Percentiles rank a stretch among this genome's conserved stretches.
Evolutionary conservation across 2,797 vertebrate species (phyloP).

Genomic region (Delichon dasypus): DNA sequence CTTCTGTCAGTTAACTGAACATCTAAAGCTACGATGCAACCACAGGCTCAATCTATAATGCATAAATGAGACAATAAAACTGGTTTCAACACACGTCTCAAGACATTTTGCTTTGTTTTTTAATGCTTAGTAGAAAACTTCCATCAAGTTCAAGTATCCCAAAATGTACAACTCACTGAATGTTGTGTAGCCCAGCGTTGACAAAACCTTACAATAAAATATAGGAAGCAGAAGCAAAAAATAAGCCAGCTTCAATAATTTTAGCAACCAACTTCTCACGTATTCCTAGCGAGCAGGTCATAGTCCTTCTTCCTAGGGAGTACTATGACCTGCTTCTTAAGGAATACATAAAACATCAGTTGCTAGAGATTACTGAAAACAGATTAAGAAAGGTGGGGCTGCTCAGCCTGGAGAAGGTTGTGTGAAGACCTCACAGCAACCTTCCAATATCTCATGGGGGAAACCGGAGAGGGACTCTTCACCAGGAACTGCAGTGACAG

Average conservation of each 20-base stretch:
- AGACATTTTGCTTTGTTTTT: neutral
- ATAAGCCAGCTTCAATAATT: neutral
- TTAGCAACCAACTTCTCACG: neutral
- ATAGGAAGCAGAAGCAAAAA: neutral
- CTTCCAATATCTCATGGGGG: neutral
- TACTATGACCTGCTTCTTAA: neutral
- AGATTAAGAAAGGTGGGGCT: neutral
- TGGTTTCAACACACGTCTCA: fast-evolving
- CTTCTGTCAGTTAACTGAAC: neutral
- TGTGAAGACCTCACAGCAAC: neutral
- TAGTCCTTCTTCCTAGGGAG: neutral
- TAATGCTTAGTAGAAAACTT: neutral
- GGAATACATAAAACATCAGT: neutral
- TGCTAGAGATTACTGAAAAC: neutral
- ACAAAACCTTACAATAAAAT: neutral
- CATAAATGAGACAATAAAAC: neutral
- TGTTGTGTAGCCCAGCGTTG: neutral
- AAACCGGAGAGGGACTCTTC: fast-evolving
- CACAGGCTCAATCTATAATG: neutral
- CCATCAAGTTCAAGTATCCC: neutral
- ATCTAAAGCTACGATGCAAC: neutral
- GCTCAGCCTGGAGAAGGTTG: neutral
- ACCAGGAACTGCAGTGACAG: neutral
- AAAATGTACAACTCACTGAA: neutral
- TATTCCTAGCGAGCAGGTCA: neutral